phyloP scores from a whole-genome alignment of 1,140 invertebrate species.

The Mylabris phalerata region DNA sequence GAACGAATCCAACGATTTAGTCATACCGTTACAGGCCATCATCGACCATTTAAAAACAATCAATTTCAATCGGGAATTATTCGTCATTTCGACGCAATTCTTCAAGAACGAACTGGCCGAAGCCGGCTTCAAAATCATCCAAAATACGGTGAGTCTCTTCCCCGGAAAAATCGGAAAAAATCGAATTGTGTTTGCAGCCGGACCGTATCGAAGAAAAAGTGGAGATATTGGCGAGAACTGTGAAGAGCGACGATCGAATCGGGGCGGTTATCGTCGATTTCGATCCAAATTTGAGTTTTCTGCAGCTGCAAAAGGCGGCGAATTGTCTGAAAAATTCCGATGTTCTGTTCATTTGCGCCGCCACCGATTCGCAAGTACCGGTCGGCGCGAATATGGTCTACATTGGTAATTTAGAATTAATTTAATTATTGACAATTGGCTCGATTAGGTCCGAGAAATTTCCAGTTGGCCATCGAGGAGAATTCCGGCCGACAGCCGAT shows the following conservation, averaged over 20 bases:
- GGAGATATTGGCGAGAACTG: not conserved
- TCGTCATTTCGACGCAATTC: constrained; percentile 19
- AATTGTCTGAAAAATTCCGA: constrained; percentile 27
- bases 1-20: constrained; percentile 14
- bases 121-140: constrained; percentile 25
- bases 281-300: constrained; percentile 27
- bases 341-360: constrained; percentile 29
- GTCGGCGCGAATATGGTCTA: not conserved
- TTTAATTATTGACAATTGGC: too few relatives aligned
- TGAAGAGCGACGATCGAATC: constrained; percentile 23
- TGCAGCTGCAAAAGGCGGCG: constrained; percentile 26
- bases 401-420: constrained; percentile 3
- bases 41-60: constrained; percentile 28
- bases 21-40: constrained; percentile 22
- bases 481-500: constrained; percentile 21
- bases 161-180: not conserved
- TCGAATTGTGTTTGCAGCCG: not conserved
- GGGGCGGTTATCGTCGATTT: constrained; percentile 32
- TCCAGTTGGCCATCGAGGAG: constrained; percentile 22
- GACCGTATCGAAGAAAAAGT: not conserved
- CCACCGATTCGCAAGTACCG: constrained; percentile 19
- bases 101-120: constrained; percentile 26
- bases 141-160: constrained; percentile 6
- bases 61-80: constrained; percentile 32
- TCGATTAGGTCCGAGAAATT: constrained; percentile 14